Percentiles rank a stretch among this genome's conserved stretches.
These are phyloP conservation scores for Chrysochloris asiatica DNA, from an alignment of 2,113 vertebrate genomes.

Conservation along the genomic window DNA sequence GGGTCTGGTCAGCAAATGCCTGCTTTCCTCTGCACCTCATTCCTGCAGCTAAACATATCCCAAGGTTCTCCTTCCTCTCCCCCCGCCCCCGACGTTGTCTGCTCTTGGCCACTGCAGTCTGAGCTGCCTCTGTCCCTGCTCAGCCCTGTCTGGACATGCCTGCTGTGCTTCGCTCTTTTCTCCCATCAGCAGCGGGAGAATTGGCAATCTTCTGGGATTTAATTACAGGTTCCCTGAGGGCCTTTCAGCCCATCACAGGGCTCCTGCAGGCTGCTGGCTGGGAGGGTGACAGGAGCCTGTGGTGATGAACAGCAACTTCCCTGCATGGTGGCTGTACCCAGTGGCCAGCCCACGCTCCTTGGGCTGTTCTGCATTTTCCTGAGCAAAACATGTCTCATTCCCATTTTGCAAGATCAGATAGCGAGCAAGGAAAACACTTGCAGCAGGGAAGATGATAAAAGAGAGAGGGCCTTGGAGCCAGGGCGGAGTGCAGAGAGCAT, in stretches of 20 bases:
- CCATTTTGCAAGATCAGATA: slow-evolving; percentile 70
- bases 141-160: slow-evolving; percentile 68
- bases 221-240: slow-evolving; percentile 78
- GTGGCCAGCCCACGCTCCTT: slow-evolving; percentile 60
- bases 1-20: slow-evolving; percentile 36
- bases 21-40: not conserved
- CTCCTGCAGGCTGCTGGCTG: slow-evolving; percentile 61
- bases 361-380: slow-evolving; percentile 59
- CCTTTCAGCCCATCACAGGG: slow-evolving; percentile 73
- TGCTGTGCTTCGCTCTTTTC: slow-evolving; percentile 67
- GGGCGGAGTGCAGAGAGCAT: not conserved
- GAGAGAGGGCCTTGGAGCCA: not conserved
- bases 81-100: too few relatives aligned
- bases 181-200: slow-evolving; percentile 44
- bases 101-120: not conserved
- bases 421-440: not conserved
- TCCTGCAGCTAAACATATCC: not conserved
- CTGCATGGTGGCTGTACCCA: slow-evolving; percentile 42
- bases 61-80: not conserved
- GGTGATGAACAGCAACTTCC: slow-evolving; percentile 43
- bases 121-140: slow-evolving; percentile 34
- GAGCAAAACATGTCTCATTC: slow-evolving; percentile 69
- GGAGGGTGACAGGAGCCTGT: slow-evolving; percentile 60
- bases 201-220: slow-evolving; percentile 78
- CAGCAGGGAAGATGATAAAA: slow-evolving; percentile 37